Evolutionary conservation across 2,888 invertebrate genomes (phyloP).

Genomic region (Shargacucullia verbasci): DNA sequence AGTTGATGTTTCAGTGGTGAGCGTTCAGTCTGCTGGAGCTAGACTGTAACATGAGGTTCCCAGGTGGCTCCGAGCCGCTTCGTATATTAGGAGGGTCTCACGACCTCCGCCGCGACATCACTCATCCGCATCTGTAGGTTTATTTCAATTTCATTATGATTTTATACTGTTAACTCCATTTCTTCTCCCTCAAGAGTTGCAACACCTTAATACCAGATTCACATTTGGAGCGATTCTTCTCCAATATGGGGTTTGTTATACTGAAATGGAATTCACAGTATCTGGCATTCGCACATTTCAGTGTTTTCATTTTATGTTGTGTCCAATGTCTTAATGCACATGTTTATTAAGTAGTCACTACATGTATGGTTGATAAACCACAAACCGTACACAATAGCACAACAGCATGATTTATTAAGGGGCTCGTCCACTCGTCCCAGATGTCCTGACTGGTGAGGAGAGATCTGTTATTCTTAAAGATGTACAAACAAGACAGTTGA

Average conservation of each 20-base stretch:
- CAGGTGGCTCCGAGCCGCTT: conserved; percentile 75
- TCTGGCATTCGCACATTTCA: conserved; percentile 42
- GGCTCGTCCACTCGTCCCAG: conserved; percentile 12
- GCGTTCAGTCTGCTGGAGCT: conserved; percentile 85
- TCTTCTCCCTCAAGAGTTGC: conserved; percentile 12
- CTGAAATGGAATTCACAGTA: conserved; percentile 28
- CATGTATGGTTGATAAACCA: conserved; percentile 38
- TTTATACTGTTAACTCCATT: conserved; percentile 61
- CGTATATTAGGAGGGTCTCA: conserved; percentile 77
- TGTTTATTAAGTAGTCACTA: conserved; percentile 37
- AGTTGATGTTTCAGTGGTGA: conserved; percentile 87
- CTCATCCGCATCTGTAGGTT: conserved; percentile 85
- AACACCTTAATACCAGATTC: too few relatives aligned
- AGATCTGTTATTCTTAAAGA: conserved; percentile 1
- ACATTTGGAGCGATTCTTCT: too few relatives aligned
- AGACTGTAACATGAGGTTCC: conserved; percentile 78
- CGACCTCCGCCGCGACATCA: conserved; percentile 84
- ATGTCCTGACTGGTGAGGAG: background rate
- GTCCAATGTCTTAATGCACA: conserved; percentile 53
- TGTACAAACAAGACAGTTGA: background rate
- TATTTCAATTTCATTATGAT: conserved; percentile 76
- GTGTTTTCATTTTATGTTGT: conserved; percentile 44
- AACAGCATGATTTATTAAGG: conserved; percentile 14
- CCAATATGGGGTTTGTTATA: too few relatives aligned
- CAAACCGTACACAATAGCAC: conserved; percentile 36